These are phyloP conservation scores for Otocyon megalotis DNA, from an alignment of 2,113 vertebrate genomes.

Conservation along the genomic window DNA sequence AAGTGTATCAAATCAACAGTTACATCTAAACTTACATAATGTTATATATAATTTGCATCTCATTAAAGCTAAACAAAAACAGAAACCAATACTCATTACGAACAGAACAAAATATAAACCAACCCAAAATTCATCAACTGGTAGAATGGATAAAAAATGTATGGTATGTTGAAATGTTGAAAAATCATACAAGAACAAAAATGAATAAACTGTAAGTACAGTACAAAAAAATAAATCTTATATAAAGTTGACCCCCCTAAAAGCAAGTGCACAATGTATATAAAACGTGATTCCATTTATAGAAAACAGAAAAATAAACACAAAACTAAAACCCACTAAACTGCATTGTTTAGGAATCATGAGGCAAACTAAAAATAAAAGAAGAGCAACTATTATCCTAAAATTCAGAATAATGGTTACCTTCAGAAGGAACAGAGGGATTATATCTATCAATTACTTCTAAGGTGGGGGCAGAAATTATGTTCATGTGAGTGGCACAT, in stretches of 20 bases:
- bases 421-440: neutral
- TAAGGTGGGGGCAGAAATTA: neutral
- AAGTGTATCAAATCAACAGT: neutral
- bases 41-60: neutral
- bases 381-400: neutral
- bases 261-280: neutral
- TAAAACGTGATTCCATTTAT: neutral
- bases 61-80: neutral
- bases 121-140: neutral
- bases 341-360: neutral
- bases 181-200: neutral
- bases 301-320: neutral
- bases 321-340: neutral
- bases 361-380: constrained; percentile 24
- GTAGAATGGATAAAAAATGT: neutral
- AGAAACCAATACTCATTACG: neutral
- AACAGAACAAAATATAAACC: neutral
- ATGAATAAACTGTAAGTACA: neutral
- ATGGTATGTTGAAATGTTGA: neutral
- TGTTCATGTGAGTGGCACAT: neutral
- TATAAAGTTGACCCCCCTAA: neutral
- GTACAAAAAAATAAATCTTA: neutral
- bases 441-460: neutral
- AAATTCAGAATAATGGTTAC: neutral
- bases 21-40: neutral